phyloP scores from a whole-genome alignment of 1,140 invertebrate species.

The Fopius arisanus region DNA sequence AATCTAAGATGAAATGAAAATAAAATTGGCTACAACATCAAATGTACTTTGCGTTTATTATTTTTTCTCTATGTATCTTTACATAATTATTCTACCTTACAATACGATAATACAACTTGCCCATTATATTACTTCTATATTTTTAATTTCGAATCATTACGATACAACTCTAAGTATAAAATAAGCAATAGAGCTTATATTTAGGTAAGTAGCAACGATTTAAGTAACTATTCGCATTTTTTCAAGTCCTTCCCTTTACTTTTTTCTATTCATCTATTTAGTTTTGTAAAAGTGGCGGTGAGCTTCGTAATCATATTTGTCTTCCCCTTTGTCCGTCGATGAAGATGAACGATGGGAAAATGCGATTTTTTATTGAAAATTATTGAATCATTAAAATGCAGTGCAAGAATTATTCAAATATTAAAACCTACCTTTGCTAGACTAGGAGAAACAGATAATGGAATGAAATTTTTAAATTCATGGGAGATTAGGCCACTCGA shows the following conservation, averaged over 20 bases:
- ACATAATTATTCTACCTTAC: constrained; percentile 63
- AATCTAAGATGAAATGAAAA: constrained; percentile 32
- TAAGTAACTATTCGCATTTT: constrained; percentile 42
- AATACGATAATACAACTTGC: constrained; percentile 61
- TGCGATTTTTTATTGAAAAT: not conserved
- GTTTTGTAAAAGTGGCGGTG: constrained; percentile 50
- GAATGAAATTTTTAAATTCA: not conserved
- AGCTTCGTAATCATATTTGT: constrained; percentile 35
- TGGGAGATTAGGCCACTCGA: not conserved
- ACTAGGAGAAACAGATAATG: not conserved
- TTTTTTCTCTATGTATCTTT: constrained; percentile 56
- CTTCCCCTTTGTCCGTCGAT: constrained; percentile 6
- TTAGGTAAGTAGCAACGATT: constrained; percentile 61
- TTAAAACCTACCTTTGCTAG: not conserved
- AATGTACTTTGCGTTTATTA: constrained; percentile 66
- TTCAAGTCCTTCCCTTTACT: not conserved
- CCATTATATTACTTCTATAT: constrained; percentile 57
- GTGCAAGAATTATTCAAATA: not conserved
- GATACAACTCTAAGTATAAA: constrained; percentile 61
- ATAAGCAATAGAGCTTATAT: constrained; percentile 64
- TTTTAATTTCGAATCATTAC: constrained; percentile 22
- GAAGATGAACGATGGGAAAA: constrained; percentile 8
- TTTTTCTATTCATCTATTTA: not conserved
- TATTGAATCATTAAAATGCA: not conserved
- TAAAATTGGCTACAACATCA: constrained; percentile 56